Evolutionary conservation across 2,888 invertebrate genomes (phyloP).

Genomic region (Entomobrya proxima): DNA sequence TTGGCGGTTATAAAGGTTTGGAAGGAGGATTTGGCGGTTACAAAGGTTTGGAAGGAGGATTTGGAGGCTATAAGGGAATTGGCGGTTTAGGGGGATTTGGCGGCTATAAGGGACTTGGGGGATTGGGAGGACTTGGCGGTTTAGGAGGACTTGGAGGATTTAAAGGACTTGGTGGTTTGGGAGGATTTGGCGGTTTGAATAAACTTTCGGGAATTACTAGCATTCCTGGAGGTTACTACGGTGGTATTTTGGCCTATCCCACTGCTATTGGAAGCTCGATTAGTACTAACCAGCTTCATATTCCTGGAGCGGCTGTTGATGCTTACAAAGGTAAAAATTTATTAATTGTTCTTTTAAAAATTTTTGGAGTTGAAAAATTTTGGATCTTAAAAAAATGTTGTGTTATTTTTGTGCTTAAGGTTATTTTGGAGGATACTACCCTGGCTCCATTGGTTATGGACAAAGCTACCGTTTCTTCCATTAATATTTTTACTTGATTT

Average conservation of each 20-base stretch:
- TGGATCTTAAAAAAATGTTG: no score
- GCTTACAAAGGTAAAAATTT: no score
- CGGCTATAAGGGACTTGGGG: neutral
- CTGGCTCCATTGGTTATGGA: conserved; percentile 51
- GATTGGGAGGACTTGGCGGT: neutral
- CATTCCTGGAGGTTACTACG: conserved; percentile 58
- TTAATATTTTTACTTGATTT: no score
- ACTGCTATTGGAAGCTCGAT: conserved; percentile 4
- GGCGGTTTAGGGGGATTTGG: conserved; percentile 4
- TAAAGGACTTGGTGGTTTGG: no score
- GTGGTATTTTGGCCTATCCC: conserved; percentile 42
- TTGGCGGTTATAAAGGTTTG: no score
- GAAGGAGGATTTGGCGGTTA: no score
- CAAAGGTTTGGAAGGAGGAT: neutral
- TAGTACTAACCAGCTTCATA: conserved; percentile 7
- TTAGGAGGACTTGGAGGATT: no score
- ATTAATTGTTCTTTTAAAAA: no score
- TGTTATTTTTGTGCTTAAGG: no score
- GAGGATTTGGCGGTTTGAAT: conserved; percentile 26
- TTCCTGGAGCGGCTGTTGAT: no score
- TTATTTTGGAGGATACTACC: conserved; percentile 51
- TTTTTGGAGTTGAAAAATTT: no score
- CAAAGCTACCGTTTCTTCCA: conserved; percentile 57
- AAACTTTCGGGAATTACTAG: conserved; percentile 4
- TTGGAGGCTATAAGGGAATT: neutral